These are phyloP conservation scores for Catocala nupta DNA, from an alignment of 2,888 invertebrate genomes.

Conservation along the genomic window DNA sequence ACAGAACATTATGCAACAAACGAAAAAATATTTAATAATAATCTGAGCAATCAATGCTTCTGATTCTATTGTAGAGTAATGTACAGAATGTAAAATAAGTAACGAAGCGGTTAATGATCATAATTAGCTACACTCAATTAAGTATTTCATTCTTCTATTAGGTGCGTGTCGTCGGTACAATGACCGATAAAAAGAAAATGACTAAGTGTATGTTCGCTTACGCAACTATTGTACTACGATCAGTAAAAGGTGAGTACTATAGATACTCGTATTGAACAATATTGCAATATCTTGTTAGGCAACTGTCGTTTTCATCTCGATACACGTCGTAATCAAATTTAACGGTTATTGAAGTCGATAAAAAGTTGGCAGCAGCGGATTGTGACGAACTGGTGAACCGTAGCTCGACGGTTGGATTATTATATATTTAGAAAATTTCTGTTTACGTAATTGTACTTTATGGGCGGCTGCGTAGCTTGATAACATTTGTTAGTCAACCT, in stretches of 20 bases:
- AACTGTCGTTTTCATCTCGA: conserved; percentile 74
- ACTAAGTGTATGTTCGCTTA: conserved; percentile 24
- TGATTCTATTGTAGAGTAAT: background rate
- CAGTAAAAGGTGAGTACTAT: conserved; percentile 34
- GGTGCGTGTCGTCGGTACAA: conserved; percentile 43
- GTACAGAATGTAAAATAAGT: background rate
- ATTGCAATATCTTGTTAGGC: conserved; percentile 56
- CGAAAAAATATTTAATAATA: background rate
- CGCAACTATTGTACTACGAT: conserved; percentile 29
- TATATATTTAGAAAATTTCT: conserved; percentile 38
- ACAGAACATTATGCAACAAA: background rate
- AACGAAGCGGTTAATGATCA: conserved; percentile 23
- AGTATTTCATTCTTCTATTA: conserved; percentile 43
- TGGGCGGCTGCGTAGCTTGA: conserved; percentile 18
- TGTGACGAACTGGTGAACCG: conserved; percentile 72
- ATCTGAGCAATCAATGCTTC: background rate
- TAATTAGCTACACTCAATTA: conserved; percentile 42
- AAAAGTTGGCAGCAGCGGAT: conserved; percentile 62
- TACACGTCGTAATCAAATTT: conserved; percentile 81
- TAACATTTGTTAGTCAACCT: conserved; percentile 31
- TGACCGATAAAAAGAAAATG: conserved; percentile 42
- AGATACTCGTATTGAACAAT: conserved; percentile 27
- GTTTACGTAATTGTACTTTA: conserved; percentile 33
- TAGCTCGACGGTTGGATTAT: conserved; percentile 53
- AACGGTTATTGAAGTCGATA: conserved; percentile 75